phyloP scores from a whole-genome alignment of 2,797 vertebrate genomes.

The Hydrocynus forskahlii region DNA sequence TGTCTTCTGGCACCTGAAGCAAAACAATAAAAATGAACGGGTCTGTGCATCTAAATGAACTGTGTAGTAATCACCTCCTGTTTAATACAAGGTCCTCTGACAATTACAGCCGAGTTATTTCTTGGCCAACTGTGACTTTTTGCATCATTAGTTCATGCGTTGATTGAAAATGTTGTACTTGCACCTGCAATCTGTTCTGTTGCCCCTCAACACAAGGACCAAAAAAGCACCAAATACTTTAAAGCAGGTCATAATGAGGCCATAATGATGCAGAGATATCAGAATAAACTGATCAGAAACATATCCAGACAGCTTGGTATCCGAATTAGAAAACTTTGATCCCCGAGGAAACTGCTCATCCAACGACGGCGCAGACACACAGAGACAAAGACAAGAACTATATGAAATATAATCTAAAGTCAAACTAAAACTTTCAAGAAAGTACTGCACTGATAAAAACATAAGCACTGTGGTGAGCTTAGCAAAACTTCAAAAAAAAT shows the following conservation, averaged over 20 bases:
- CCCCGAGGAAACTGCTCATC: too few species aligned
- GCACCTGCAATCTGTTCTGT: too few species aligned
- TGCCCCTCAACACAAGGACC: neutral
- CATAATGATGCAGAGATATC: neutral
- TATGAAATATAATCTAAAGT: too few species aligned
- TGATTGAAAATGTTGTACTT: neutral
- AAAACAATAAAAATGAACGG: neutral
- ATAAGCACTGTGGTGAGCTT: neutral
- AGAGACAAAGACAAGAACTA: too few species aligned
- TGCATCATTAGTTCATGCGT: conserved; percentile 18
- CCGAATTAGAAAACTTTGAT: too few species aligned
- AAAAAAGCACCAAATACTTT: too few species aligned
- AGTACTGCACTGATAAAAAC: neutral
- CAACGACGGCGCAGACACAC: too few species aligned
- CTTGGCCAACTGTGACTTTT: conserved; percentile 17
- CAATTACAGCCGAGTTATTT: conserved; percentile 19
- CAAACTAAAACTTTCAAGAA: too few species aligned
- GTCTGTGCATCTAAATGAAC: neutral
- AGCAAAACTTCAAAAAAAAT: too few species aligned
- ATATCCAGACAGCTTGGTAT: neutral
- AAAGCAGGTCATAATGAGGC: neutral
- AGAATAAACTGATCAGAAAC: neutral
- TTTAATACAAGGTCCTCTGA: neutral
- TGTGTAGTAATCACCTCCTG: neutral
- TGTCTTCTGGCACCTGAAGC: neutral